Conservation (phyloP, 2,113 vertebrate species). For the Pithys albifrons region DNA sequence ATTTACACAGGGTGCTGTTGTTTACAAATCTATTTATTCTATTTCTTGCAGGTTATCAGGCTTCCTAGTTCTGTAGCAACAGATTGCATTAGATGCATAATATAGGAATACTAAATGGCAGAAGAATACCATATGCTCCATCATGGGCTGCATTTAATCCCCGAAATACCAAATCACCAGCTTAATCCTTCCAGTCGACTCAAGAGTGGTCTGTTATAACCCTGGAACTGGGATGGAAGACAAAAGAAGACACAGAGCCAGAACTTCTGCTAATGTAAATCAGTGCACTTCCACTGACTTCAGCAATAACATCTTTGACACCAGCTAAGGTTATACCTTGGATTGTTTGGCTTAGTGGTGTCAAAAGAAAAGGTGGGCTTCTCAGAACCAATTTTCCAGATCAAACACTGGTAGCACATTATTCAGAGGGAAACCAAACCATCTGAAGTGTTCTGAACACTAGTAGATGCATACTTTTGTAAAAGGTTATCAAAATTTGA, state of each 20-base stretch:
- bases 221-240: neutral
- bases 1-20: neutral
- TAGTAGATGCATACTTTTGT: neutral
- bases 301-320: neutral
- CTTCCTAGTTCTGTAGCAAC: constrained; percentile 29
- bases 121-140: constrained; percentile 49
- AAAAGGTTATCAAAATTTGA: neutral
- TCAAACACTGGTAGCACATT: neutral
- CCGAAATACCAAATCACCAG: constrained; percentile 48
- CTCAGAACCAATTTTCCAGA: neutral
- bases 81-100: constrained; percentile 49
- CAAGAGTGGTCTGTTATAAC: constrained; percentile 5
- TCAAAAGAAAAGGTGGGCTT: neutral
- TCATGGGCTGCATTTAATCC: constrained; percentile 15
- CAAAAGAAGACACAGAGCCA: constrained; percentile 46
- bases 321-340: neutral
- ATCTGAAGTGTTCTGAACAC: neutral
- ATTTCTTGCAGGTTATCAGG: constrained; percentile 23
- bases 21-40: constrained; percentile 54
- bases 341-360: neutral
- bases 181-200: constrained; percentile 18
- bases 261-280: constrained; percentile 40
- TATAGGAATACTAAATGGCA: constrained; percentile 61
- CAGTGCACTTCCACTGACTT: constrained; percentile 1
- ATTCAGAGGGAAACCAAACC: neutral